Base-by-base conservation (phyloP, 2,888 invertebrate species). In the Plagiodera versicolora region DNA sequence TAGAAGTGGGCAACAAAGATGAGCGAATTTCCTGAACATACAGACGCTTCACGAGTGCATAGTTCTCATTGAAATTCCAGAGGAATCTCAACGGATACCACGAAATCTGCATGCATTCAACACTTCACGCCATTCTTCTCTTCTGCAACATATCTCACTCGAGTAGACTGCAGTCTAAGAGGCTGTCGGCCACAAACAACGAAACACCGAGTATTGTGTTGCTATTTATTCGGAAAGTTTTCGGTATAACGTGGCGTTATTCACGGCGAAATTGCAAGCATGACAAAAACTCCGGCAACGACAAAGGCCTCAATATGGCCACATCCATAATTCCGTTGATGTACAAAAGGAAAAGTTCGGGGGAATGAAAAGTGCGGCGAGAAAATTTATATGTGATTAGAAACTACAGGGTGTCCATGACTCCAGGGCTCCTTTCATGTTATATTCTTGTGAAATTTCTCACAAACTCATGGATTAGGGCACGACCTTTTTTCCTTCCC, bases 161-260 rank as follows among this genome's bases (percentile, higher is more conserved):
- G 44, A 20, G 18, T 53, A 8, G 16, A 53, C 39, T 18, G 5
- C n/a, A 30, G 39, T 52, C 18, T 24, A 16, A 19, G 30, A 52
- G 18, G 32, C 11, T 54, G 61, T 61, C 45, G 6, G 24, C 3
- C 57, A 53, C 54, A 45, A 64, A 65, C 59, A 59, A 39, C 56
- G 44, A 32, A 45, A 57, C 54, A 60, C 49, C 19, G 49, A 54
- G 55, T 53, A 60, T 59, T 61, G 62, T 67, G 67, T 66, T 63
- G 64, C 67, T 68, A 69, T 70, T 70, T 70, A 70, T 70, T 68
- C 66, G 68, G 45, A 69, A 70, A 70, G 69, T 70, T 70, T 63
- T 46, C 50, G 56, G 57, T 61, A 62, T 60, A 62, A 60, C 61
- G 65, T 65, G 61, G 51, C 58, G 54, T 60, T 63, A 63, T 63